A percentile compares a stretch with the other conserved stretches of the same genome.
phyloP scores from a whole-genome alignment of 2,797 vertebrate genomes.

The Silurus aristotelis region DNA sequence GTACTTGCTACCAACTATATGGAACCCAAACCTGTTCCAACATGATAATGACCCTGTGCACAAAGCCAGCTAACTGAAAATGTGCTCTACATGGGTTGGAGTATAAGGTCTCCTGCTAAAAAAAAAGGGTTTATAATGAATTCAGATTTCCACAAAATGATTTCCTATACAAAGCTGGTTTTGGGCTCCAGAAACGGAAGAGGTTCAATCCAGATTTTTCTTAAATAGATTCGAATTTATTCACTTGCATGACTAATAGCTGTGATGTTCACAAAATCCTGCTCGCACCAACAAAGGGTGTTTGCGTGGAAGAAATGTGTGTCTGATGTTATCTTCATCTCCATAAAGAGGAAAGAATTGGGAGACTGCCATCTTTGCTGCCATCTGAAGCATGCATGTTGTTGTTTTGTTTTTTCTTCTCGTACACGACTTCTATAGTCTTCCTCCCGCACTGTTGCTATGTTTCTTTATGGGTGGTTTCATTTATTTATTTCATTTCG shows the following conservation, averaged over 20 bases:
- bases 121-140: not conserved
- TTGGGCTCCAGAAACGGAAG: not conserved
- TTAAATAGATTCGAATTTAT: not conserved
- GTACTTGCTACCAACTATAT: too few species aligned
- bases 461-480: not conserved
- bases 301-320: slow-evolving; percentile 1
- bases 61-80: too few species aligned
- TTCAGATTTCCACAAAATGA: not conserved
- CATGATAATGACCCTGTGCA: too few species aligned
- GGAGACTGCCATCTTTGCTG: slow-evolving; percentile 16
- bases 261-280: not conserved
- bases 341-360: slow-evolving; percentile 41
- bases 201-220: not conserved
- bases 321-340: slow-evolving; percentile 32
- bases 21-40: too few species aligned
- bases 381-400: slow-evolving; percentile 47
- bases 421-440: not conserved
- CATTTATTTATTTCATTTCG: not conserved
- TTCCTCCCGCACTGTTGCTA: not conserved
- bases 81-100: too few species aligned
- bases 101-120: too few species aligned
- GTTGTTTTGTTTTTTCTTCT: slow-evolving; percentile 7
- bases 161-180: not conserved
- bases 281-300: not conserved
- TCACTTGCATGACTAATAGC: not conserved